Evolutionary conservation across 2,797 vertebrate genomes (phyloP), one percentile per base, ranked within the genome.

Genomic region (Sebastes nivosus): DNA sequence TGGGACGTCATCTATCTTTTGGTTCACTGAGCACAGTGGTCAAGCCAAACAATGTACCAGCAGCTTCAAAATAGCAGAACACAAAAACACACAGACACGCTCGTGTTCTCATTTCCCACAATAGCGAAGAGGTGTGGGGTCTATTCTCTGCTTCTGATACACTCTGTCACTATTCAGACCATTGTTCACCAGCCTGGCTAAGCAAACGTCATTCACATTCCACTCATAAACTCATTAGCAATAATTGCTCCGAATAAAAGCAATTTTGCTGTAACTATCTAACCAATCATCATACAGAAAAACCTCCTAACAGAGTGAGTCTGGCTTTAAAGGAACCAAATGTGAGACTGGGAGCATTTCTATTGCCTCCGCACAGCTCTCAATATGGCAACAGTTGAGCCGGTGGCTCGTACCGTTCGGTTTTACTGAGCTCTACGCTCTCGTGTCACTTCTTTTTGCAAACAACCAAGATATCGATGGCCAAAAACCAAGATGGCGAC

Each of bases 1-100:
- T n/a, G 58, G 68, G 66, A 75, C 36, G 22, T 72, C 58, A 85
- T 81, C 77, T 73, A 66, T 60, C 57, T 72, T 77, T 55, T 74
- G 81, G 81, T 83, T 88, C 75, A 71, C 11, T 82, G 79, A 88
- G 57, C 81, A 77, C 77, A 87, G 71, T 7, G 77, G 72, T 72
- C 60, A 58, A 57, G 71, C 69, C 76, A 50, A 60, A 69, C 75
- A 80, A 77, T 79, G 32, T 27, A 77, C 50, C 52, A 77, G 30
- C 24, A 50, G 77, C 32, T 64, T 82, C 77, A 67, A 84, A 86
- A 82, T 29, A 86, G 34, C 65, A 70, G 27, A 71, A 69, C 60
- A 60, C 46, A 78, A 27, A 65, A 38, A 76, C 72, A 75, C 42
- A 20, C 36, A 29, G 34, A 83, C 63, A 71, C n/a, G 75, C 72